These are phyloP conservation scores for Pelusios castaneus DNA, from an alignment of 2,113 vertebrate species.

Conservation along the genomic window DNA sequence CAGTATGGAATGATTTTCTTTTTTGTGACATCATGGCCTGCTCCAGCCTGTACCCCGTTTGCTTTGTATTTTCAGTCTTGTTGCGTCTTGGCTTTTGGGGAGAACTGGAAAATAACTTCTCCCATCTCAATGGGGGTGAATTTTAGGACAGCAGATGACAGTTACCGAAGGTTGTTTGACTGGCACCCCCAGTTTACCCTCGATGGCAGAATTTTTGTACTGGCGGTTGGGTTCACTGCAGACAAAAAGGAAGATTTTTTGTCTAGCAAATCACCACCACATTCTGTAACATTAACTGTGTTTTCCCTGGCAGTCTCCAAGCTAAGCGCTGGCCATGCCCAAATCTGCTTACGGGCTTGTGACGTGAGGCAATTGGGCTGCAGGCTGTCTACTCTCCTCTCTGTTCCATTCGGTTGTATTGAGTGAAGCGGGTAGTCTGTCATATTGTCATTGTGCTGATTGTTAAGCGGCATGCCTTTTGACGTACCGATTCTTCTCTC, in stretches of 20 bases:
- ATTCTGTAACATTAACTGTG: not conserved
- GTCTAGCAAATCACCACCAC: not conserved
- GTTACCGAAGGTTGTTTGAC: not conserved
- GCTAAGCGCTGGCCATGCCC: not conserved
- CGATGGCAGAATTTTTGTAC: not conserved
- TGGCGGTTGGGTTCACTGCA: not conserved
- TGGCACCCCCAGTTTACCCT: not conserved
- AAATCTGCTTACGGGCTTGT: not conserved
- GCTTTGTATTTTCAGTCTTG: not conserved
- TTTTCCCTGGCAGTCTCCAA: not conserved
- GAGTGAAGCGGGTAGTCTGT: not conserved
- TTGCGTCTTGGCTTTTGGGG: not conserved
- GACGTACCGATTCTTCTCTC: not conserved
- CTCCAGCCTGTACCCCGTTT: not conserved
- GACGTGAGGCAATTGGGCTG: constrained; percentile 30
- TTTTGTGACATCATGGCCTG: accelerated
- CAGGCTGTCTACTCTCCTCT: constrained; percentile 21
- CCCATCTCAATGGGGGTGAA: not conserved
- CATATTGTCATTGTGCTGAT: not conserved
- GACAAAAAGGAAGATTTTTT: not conserved
- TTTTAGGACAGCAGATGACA: not conserved
- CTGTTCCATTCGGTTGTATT: not conserved
- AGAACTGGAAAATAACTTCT: not conserved
- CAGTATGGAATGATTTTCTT: accelerated
- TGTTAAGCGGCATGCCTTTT: not conserved